Evolutionary conservation across 2,113 vertebrate genomes (phyloP), one percentile per base, ranked within the genome.

Genomic region (Balaenoptera acutorostrata): DNA sequence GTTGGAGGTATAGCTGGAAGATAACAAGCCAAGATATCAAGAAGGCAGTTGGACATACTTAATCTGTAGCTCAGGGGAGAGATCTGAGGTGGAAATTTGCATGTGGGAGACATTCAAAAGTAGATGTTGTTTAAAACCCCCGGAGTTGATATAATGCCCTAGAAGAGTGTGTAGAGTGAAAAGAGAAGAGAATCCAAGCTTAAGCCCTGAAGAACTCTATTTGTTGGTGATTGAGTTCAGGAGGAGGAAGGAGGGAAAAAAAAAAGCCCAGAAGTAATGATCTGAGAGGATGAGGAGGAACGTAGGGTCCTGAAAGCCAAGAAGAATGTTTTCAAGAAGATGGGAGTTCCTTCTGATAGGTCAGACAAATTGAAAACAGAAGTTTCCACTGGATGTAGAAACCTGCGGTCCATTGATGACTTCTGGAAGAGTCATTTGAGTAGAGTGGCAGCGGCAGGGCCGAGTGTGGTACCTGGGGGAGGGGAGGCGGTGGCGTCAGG

Each of bases 381-480:
- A 0, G 0, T 55, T 29, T 59, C 21, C 29, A 18, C 18, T 6
- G n/a, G 20, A 15, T 52, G 49, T 68, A 25, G 36, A 90, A 39
- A 44, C 68, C 3, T 5, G 9, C 61, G 63, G 7, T 52, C 36
- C 61, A 12, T 21, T 55, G 44, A 5, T 15, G n/a, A n/a, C 4
- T 41, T 78, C 7, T 15, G 36, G n/a, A 83, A 59, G 72, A n/a
- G 44, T 27, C 20, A 27, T 20, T 69, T 31, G 9, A 27, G 39
- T 46, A 21, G 2, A 33, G 17, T 46, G n/a, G 10, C 8, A 2
- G 25, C 0, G 3, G 25, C 17, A 18, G 8, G 31, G 8, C 2
- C 13, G 14, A 13, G 3, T 8, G 8, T 12, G 2, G 1, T 23
- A 6, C 0, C 7, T 68, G 29, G 3, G 8, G 27, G n/a, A 33